These are phyloP conservation scores for Platycheirus rosarum DNA, from an alignment of 2,888 invertebrate genomes.

Conservation along the genomic window DNA sequence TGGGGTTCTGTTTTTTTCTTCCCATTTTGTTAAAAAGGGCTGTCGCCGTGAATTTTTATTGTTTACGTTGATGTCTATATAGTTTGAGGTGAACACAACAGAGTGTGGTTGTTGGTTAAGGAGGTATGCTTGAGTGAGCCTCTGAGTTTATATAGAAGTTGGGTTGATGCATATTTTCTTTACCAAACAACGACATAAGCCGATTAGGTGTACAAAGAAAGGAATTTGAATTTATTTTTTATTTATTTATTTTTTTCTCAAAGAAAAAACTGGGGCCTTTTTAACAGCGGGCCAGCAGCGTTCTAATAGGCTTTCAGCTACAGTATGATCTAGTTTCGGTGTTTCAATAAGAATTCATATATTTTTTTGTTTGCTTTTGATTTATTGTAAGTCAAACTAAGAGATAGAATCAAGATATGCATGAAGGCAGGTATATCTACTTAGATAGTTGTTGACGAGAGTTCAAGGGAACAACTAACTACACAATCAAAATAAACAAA, in stretches of 20 bases:
- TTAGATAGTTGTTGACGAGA: slow-evolving; percentile 15
- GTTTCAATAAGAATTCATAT: slow-evolving; percentile 45
- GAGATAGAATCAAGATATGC: not conserved
- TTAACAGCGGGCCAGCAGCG: slow-evolving; percentile 9
- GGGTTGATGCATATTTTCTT: slow-evolving; percentile 48
- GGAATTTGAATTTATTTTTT: too few relatives aligned
- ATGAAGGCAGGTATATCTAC: not conserved
- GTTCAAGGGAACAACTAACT: slow-evolving; percentile 36
- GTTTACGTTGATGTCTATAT: slow-evolving; percentile 60
- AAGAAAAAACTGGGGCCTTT: slow-evolving; percentile 31
- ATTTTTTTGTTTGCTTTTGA: slow-evolving; percentile 9
- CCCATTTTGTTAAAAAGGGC: slow-evolving; percentile 28
- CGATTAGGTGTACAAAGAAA: slow-evolving; percentile 58
- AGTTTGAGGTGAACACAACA: slow-evolving; percentile 59
- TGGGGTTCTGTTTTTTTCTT: slow-evolving; percentile 12
- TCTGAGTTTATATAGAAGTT: slow-evolving; percentile 20
- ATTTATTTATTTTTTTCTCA: too few relatives aligned
- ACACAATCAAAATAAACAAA: slow-evolving; percentile 66
- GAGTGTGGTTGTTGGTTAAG: slow-evolving; percentile 25
- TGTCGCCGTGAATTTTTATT: slow-evolving; percentile 46
- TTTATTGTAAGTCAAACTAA: too few relatives aligned
- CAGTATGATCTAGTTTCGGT: slow-evolving; percentile 42
- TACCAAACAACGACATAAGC: slow-evolving; percentile 55
- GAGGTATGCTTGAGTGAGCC: slow-evolving; percentile 36
- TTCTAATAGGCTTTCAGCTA: slow-evolving; percentile 59